Evolutionary conservation across 2,113 vertebrate species (phyloP).

Genomic region (Petrocephalus zakoni): DNA sequence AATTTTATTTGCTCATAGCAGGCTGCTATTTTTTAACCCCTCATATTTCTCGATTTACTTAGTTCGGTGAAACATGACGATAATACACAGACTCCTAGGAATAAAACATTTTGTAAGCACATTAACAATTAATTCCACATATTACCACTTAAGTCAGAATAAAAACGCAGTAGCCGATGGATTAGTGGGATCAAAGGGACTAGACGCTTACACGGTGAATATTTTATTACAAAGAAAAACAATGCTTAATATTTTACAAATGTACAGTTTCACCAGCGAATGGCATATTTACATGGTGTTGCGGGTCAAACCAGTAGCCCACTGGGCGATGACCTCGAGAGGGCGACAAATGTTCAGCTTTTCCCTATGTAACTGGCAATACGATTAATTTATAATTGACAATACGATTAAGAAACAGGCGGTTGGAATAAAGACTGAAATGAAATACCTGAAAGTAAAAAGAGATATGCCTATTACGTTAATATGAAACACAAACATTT

Average conservation of each 20-base stretch:
- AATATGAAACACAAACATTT: not conserved
- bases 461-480: not conserved
- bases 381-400: not conserved
- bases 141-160: not conserved
- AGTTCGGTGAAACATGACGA: not conserved
- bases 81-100: not conserved
- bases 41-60: not conserved
- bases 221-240: conserved; percentile 52
- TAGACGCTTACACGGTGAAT: conserved; percentile 20
- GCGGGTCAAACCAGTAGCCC: conserved; percentile 17
- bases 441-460: not conserved
- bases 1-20: not conserved
- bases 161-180: not conserved
- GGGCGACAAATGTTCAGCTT: not conserved
- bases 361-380: not conserved
- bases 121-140: not conserved
- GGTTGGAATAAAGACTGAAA: not conserved
- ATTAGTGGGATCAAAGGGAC: not conserved
- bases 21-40: not conserved
- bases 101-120: not conserved
- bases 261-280: conserved; percentile 43
- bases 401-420: not conserved
- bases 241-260: conserved; percentile 46
- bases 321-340: conserved; percentile 3
- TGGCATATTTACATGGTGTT: conserved; percentile 34